Base-by-base conservation (phyloP, 37 sponge, comb jelly and placozoan genomes). In the Beroe forskalii region DNA sequence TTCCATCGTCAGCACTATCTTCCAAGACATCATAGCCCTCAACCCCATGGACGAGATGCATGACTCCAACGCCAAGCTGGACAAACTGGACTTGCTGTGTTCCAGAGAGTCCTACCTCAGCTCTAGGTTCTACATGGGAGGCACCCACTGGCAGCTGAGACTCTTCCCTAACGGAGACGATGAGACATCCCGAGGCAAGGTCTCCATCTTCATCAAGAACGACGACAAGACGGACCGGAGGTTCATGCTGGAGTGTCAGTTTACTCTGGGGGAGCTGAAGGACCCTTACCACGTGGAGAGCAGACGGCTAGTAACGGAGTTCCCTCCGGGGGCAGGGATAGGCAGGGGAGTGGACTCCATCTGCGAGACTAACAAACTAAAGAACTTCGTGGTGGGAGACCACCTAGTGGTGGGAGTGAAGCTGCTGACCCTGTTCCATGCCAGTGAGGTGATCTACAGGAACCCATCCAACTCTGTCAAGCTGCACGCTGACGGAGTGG, bases 241-340 rank as follows among this genome's bases (percentile, higher is more conserved):
- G 75, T 72, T 36, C 39, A 72, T 72, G 75, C 12, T 72, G 75
- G 75, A 72, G 75, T 72, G 75, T 33, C 75, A 72, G 75, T 72
- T 72, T 20, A 72, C 75, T 20, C 75, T 72, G 75, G 75, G 75
- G 20, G 75, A 72, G 39, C 75, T 72, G 40, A 72, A 72, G 75
- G 75, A 72, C 35, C 75, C 75, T 39, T 72, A 72, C 39, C 75
- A 72, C 39, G 75, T 72, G 39, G 75, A 72, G 75, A 72, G 75
- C 30, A 72, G 75, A 39, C 31, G 75, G 75, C 30, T 72, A 39
- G 75, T 72, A 4, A 72, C 75, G 1, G 75, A 72, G 75, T 72
- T 72, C 39, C 75, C 75, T 6, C 75, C 75, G 9, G 75, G 75
- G 8, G 14, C 40, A 6, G 75, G 75, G 23, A 72, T 72, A 8